Evolutionary conservation across 1,140 invertebrate genomes (phyloP).

Genomic region (Centruroides sculpturatus): DNA sequence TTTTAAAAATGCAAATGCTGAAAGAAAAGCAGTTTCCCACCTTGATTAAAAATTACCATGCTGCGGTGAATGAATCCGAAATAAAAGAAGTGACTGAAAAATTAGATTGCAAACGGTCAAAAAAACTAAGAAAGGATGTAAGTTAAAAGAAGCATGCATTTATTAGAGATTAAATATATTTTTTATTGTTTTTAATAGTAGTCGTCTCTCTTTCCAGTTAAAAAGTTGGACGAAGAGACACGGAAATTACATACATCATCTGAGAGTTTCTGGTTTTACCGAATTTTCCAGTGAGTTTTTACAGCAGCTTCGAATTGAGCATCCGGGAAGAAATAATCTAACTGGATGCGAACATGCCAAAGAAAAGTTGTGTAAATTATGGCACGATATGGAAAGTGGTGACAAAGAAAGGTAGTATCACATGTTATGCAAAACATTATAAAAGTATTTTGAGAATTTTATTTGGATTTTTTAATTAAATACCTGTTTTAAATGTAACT

Average conservation of each 20-base stretch:
- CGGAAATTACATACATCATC: neutral
- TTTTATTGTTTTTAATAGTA: no score
- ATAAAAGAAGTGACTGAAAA: slow-evolving; percentile 41
- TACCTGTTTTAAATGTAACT: no score
- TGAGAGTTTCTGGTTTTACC: slow-evolving; percentile 1
- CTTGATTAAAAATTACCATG: slow-evolving; percentile 55
- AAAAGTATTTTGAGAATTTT: no score
- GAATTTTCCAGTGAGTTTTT: neutral
- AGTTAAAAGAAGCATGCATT: no score
- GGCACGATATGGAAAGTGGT: slow-evolving; percentile 20
- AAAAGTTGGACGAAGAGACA: neutral
- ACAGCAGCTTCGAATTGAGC: neutral
- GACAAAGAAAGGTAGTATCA: slow-evolving; percentile 9
- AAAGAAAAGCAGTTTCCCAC: slow-evolving; percentile 62
- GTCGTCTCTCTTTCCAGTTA: no score
- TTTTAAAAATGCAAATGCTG: slow-evolving; percentile 72
- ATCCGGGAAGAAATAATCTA: slow-evolving; percentile 1
- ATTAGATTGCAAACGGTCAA: neutral
- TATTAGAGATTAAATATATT: no score
- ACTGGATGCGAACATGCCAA: slow-evolving; percentile 38
- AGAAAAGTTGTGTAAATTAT: slow-evolving; percentile 31
- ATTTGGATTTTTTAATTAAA: no score
- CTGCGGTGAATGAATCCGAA: slow-evolving; percentile 43
- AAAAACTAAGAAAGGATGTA: no score
- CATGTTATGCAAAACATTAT: neutral